A percentile compares a stretch with the other conserved stretches of the same genome.
phyloP scores from a whole-genome alignment of 2,797 vertebrate species.

The Eupleurogrammus muticus region DNA sequence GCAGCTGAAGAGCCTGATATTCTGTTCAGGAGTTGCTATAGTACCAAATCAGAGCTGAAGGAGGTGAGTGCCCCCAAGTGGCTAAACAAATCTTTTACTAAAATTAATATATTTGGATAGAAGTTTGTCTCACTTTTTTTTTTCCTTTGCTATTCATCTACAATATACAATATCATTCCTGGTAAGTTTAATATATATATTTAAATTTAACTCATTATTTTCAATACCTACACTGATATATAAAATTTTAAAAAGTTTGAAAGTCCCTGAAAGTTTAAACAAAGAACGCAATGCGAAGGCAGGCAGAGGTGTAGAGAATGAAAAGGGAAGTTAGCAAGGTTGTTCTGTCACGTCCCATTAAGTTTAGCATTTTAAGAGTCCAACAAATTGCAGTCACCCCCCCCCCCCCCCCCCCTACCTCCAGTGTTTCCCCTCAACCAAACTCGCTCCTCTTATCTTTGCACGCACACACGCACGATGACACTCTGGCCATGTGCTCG shows the following conservation, averaged over 20 bases:
- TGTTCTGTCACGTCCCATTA: constrained; percentile 26
- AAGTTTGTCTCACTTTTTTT: too few species aligned
- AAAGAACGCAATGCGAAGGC: constrained; percentile 21
- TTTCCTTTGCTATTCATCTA: too few species aligned
- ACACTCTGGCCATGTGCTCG: constrained; percentile 38
- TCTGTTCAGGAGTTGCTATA: too few species aligned
- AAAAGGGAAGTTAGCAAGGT: constrained; percentile 13
- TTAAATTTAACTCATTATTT: too few species aligned
- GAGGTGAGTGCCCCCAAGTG: too few species aligned
- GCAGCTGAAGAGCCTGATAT: too few species aligned
- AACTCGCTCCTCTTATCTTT: neutral
- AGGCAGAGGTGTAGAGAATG: neutral
- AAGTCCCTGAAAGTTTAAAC: constrained; percentile 20
- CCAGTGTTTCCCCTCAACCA: neutral
- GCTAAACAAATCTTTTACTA: too few species aligned
- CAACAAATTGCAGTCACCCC: constrained; percentile 39
- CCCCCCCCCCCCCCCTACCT: constrained; percentile 20
- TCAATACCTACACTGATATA: too few species aligned
- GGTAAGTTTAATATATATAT: too few species aligned
- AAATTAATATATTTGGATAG: too few species aligned
- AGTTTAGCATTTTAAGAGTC: constrained; percentile 36
- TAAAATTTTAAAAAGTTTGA: neutral
- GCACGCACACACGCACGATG: constrained; percentile 11
- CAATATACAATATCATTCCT: too few species aligned
- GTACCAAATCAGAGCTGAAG: too few species aligned